These are phyloP conservation scores for Himalopsyche phryganea DNA, from an alignment of 1,140 invertebrate species.

Conservation along the genomic window DNA sequence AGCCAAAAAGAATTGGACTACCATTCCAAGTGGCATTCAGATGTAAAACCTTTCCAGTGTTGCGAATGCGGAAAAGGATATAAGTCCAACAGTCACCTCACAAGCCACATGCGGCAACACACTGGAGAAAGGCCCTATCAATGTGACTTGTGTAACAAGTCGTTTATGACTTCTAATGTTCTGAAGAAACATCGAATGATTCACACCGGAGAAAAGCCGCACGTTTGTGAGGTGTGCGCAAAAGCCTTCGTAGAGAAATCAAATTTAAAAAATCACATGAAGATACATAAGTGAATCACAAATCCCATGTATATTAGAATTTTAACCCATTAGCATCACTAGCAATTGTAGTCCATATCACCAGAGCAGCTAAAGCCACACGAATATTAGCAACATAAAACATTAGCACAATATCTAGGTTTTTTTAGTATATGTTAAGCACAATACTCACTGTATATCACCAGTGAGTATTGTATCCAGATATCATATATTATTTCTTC, in stretches of 20 bases:
- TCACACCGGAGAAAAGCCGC: conserved; percentile 52
- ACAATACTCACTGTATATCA: too few relatives aligned
- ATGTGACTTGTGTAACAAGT: conserved; percentile 56
- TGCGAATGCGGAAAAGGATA: conserved; percentile 70
- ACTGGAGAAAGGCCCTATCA: conserved; percentile 60
- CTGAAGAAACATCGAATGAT: conserved; percentile 58
- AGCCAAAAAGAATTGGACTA: conserved; percentile 77
- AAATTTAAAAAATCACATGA: conserved; percentile 34
- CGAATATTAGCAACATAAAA: too few relatives aligned
- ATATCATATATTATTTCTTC: too few relatives aligned
- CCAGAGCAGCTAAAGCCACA: too few relatives aligned
- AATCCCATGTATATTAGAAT: background rate
- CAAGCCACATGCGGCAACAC: conserved; percentile 55
- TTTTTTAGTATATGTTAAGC: too few relatives aligned
- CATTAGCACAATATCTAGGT: too few relatives aligned
- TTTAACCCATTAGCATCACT: too few relatives aligned
- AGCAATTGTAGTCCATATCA: too few relatives aligned
- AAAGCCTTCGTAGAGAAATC: conserved; percentile 34
- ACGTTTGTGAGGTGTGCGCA: conserved; percentile 37
- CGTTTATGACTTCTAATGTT: conserved; percentile 26
- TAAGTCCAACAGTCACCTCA: conserved; percentile 60
- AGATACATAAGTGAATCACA: conserved; percentile 25
- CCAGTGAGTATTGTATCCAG: too few relatives aligned
- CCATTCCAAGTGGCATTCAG: conserved; percentile 59
- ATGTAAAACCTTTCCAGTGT: conserved; percentile 63